phyloP scores from a whole-genome alignment of 1,140 invertebrate genomes.

The Heliconius hermathena region DNA sequence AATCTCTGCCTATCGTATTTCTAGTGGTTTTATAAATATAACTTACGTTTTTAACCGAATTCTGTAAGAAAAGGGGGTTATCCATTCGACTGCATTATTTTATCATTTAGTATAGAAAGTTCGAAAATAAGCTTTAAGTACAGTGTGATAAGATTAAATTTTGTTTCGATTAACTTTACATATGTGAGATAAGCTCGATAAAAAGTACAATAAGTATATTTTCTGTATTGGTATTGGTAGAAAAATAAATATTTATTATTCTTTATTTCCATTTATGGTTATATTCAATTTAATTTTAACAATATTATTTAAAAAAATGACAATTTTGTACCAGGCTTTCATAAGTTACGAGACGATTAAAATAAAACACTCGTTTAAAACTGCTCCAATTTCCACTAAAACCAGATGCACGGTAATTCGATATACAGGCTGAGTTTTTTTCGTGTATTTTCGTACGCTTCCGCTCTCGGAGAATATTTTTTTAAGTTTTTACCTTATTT shows the following conservation, averaged over 20 bases:
- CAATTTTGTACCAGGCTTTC: constrained; percentile 42
- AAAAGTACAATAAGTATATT: neutral
- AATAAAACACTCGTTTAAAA: constrained; percentile 43
- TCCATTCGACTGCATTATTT: too few relatives aligned
- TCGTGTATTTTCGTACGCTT: constrained; percentile 51
- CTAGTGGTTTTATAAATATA: neutral
- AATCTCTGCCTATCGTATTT: neutral
- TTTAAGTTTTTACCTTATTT: constrained; percentile 37
- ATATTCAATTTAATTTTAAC: constrained; percentile 21
- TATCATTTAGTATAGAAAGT: neutral
- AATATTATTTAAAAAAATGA: constrained; percentile 25
- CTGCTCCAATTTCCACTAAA: constrained; percentile 50
- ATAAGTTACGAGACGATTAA: constrained; percentile 38
- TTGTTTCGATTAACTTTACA: neutral
- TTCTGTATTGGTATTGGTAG: neutral
- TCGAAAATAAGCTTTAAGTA: neutral
- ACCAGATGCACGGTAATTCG: constrained; percentile 64
- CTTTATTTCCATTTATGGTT: neutral
- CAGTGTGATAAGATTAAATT: neutral
- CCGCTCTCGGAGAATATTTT: constrained; percentile 46
- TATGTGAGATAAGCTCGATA: neutral
- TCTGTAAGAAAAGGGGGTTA: too few relatives aligned
- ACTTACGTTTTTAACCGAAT: too few relatives aligned
- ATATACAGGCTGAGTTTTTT: constrained; percentile 60
- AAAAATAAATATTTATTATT: constrained; percentile 16